Evolutionary conservation across 2,797 vertebrate genomes (phyloP), one percentile per base, ranked within the genome.

Genomic region (Smutsia gigantea): DNA sequence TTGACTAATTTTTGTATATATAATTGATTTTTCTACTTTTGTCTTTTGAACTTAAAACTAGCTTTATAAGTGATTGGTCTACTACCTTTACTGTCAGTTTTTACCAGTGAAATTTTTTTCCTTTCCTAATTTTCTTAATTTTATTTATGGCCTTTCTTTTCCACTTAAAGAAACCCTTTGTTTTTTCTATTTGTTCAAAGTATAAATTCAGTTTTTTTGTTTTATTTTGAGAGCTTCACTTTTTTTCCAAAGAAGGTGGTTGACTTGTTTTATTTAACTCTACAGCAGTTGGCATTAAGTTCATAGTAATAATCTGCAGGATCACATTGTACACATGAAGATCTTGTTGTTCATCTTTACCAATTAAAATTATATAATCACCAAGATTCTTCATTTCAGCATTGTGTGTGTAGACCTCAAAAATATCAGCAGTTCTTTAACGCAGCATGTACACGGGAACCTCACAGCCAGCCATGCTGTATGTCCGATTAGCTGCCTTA

Each of bases 201-300:
- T 98, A 99, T 99, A 97, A 99, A 99, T 78, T 64, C 8, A 63
- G 39, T 12, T 82, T 6, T 23, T 82, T 5, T 14, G 13, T 23
- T 82, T 5, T 23, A 14, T 61, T 64, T 64, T 49, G 59, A 49
- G 81, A 39, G n/a, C 99, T 99, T 99, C 95, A 99, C 99, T 98
- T 99, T 99, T 98, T 99, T 99, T 98, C 99, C 99, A 98, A 99
- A 98, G 98, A 99, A 99, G 98, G 99, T 99, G 97, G 99, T 99
- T 90, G 99, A 99, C 98, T 99, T 99, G 17, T 99, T 99, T 98
- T 99, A 99, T 98, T 99, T 99, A 93, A 99, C 99, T 25, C 99
- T 0, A 99, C 99, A 3, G 99, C 99, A 0, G 99, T 99, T 98
- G 99, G 99, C 99, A 98, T 99, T 99, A 97, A 99, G 99, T 78